Percentiles rank a stretch among this genome's conserved stretches.
Evolutionary conservation across 2,888 invertebrate species (phyloP).

Genomic region (Drosophila meridiana): DNA sequence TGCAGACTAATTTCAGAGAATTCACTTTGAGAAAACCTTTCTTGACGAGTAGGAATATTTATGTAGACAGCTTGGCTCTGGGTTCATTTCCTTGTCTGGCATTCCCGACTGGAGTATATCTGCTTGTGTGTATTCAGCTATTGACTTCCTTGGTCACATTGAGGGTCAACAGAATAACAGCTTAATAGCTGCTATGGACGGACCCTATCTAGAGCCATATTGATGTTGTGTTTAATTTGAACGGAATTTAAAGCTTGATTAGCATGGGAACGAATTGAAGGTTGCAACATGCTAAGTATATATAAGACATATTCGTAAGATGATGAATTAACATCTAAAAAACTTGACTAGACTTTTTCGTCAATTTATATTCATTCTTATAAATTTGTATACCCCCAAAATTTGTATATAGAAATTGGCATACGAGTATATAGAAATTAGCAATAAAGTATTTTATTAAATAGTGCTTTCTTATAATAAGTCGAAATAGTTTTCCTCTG

Average conservation of each 20-base stretch:
- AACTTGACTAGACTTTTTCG: no score
- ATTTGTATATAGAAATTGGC: no score
- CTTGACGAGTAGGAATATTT: not conserved
- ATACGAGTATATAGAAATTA: no score
- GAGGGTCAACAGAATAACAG: not conserved
- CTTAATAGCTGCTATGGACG: not conserved
- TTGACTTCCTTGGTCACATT: not conserved
- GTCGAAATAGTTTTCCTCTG: no score
- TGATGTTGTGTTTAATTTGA: not conserved
- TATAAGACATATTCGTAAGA: not conserved
- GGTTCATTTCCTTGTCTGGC: not conserved
- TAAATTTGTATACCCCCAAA: no score
- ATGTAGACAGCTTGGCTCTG: not conserved
- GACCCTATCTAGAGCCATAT: not conserved
- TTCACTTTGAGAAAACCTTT: not conserved
- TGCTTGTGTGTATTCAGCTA: not conserved
- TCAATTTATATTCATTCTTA: no score
- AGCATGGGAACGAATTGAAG: not conserved
- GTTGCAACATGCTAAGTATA: not conserved
- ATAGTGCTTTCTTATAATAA: no score
- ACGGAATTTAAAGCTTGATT: not conserved
- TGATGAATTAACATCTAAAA: not conserved
- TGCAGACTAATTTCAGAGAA: not conserved
- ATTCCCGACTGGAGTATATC: not conserved
- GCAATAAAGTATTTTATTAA: no score